phyloP scores from a whole-genome alignment of 2,888 invertebrate species.

The Elysia crispata region DNA sequence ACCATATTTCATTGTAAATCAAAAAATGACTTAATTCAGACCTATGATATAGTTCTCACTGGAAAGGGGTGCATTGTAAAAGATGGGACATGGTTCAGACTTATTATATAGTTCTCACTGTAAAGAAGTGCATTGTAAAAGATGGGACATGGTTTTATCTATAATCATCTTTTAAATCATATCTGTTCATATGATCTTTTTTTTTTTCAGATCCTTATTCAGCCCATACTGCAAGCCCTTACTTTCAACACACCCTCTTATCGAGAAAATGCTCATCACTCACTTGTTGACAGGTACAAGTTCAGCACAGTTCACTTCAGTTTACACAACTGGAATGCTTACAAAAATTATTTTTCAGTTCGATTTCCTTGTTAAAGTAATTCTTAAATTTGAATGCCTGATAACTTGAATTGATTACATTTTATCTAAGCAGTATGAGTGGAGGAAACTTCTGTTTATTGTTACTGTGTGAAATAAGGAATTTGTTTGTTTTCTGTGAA shows the following conservation, averaged over 20 bases:
- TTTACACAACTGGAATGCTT: background rate
- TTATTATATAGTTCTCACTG: too few species aligned
- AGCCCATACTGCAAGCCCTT: conserved; percentile 38
- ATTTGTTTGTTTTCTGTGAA: too few species aligned
- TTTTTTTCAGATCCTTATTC: conserved; percentile 20
- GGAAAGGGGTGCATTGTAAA: too few species aligned
- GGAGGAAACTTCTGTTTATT: background rate
- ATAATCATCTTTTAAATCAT: background rate
- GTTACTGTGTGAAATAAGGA: background rate
- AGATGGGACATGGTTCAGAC: too few species aligned
- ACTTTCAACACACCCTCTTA: conserved; percentile 41
- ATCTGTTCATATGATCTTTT: background rate
- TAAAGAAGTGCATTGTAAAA: too few species aligned
- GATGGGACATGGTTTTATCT: too few species aligned
- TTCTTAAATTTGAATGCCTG: too few species aligned
- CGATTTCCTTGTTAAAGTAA: background rate
- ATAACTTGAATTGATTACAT: background rate
- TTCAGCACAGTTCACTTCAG: background rate
- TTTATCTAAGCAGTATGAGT: background rate
- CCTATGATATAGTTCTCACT: too few species aligned
- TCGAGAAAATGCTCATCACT: conserved; percentile 25
- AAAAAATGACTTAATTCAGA: too few species aligned
- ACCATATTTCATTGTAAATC: too few species aligned
- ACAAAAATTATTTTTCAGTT: too few species aligned
- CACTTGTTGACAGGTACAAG: conserved; percentile 24